phyloP scores from a whole-genome alignment of 2,113 vertebrate species.

The Himantopus leucocephalus region DNA sequence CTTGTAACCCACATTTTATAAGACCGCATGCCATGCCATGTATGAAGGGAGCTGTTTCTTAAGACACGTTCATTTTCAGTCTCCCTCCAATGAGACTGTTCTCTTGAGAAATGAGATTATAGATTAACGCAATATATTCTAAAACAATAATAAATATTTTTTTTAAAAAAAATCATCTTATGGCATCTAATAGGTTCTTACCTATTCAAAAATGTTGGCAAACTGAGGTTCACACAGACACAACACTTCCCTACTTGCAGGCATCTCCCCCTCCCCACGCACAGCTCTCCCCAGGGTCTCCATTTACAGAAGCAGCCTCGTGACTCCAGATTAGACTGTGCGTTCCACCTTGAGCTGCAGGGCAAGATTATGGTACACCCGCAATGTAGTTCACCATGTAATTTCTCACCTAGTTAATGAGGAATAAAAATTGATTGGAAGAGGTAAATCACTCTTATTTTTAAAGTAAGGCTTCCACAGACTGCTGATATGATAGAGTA shows the following conservation, averaged over 20 bases:
- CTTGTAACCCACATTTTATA: background rate
- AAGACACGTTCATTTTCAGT: background rate
- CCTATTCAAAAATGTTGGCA: background rate
- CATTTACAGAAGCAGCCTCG: background rate
- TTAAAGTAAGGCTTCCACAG: background rate
- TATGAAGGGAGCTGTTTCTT: background rate
- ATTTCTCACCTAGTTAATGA: background rate
- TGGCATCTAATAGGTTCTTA: background rate
- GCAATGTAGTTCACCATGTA: background rate
- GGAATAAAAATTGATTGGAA: background rate
- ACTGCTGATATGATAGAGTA: background rate
- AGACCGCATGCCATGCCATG: background rate
- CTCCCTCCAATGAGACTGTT: background rate
- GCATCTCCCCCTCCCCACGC: no score
- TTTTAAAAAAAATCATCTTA: background rate
- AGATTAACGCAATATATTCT: background rate
- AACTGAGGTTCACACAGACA: background rate
- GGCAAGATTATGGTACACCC: background rate
- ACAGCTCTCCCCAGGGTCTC: background rate
- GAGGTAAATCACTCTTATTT: background rate
- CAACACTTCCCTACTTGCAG: background rate
- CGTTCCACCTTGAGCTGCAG: background rate
- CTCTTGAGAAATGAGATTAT: background rate
- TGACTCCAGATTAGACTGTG: rapidly evolving
- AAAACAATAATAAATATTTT: background rate